These are phyloP conservation scores for Pelvicachromis taeniatus DNA, from an alignment of 2,113 vertebrate genomes.

Conservation along the genomic window DNA sequence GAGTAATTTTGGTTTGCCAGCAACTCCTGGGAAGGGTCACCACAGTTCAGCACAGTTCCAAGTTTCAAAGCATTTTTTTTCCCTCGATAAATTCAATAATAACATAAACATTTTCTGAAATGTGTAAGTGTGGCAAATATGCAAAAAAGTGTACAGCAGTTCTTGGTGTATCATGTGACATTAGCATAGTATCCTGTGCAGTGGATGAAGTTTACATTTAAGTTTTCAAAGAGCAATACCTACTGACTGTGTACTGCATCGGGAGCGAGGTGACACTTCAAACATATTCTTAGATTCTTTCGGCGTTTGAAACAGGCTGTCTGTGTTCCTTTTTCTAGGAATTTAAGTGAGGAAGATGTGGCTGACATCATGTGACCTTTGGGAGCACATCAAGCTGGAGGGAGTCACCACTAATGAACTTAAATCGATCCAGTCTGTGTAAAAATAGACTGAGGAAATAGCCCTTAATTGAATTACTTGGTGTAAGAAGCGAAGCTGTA, in stretches of 20 bases:
- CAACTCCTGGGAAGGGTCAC: no score
- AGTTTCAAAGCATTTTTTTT: no score
- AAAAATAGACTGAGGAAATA: not conserved
- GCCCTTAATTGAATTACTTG: not conserved
- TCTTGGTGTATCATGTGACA: not conserved
- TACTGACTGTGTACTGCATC: not conserved
- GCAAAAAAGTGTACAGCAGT: not conserved
- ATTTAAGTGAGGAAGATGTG: not conserved
- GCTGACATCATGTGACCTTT: not conserved
- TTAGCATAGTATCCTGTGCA: not conserved
- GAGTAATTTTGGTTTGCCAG: no score
- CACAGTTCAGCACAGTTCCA: no score
- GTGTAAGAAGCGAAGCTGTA: not conserved
- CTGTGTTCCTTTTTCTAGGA: slow-evolving; percentile 31
- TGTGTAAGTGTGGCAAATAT: not conserved
- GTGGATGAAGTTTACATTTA: not conserved
- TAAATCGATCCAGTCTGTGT: not conserved
- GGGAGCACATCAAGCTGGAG: not conserved
- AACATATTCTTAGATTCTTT: not conserved
- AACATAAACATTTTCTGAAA: not conserved
- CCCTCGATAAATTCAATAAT: not conserved
- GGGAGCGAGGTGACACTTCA: not conserved
- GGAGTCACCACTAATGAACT: not conserved
- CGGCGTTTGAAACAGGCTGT: not conserved
- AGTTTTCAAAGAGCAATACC: not conserved